A percentile compares a stretch with the other conserved stretches of the same genome.
Evolutionary conservation across 2,888 invertebrate species (phyloP).

Genomic region (Achlya flavicornis): DNA sequence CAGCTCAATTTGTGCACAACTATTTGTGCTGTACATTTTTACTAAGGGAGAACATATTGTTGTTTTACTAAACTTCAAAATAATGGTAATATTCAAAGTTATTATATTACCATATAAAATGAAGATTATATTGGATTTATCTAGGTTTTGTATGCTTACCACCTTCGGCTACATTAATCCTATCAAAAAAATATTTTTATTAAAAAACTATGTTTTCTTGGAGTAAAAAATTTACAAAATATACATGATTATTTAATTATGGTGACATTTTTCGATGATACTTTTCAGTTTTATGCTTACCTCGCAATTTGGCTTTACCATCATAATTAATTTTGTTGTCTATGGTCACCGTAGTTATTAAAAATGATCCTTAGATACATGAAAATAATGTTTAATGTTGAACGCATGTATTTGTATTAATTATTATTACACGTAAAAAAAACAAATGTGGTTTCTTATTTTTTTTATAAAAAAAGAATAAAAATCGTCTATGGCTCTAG

Average conservation of each 20-base stretch:
- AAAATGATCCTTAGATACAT: slow-evolving; percentile 37
- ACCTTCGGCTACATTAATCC: no score
- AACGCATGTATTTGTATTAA: slow-evolving; percentile 59
- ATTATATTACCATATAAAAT: no score
- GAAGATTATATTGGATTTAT: no score
- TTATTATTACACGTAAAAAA: slow-evolving; percentile 56
- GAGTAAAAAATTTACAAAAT: not conserved
- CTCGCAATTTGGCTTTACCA: not conserved
- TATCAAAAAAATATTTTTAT: not conserved
- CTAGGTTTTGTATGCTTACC: no score
- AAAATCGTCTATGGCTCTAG: slow-evolving; percentile 39
- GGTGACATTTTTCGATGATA: not conserved
- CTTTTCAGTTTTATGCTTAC: not conserved
- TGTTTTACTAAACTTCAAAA: not conserved
- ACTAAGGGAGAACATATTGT: not conserved
- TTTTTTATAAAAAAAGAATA: slow-evolving; percentile 19
- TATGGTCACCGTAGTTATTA: slow-evolving; percentile 18
- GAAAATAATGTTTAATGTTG: slow-evolving; percentile 53
- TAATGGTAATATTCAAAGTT: no score
- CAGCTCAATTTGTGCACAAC: not conserved
- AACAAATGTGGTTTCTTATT: slow-evolving; percentile 32
- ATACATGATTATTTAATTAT: not conserved
- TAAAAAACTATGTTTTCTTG: not conserved
- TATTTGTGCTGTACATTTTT: not conserved
- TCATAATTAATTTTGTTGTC: not conserved